Evolutionary conservation across 2,797 vertebrate species (phyloP), one percentile per base, ranked within the genome.

Genomic region (Rhyacichthys aspro): DNA sequence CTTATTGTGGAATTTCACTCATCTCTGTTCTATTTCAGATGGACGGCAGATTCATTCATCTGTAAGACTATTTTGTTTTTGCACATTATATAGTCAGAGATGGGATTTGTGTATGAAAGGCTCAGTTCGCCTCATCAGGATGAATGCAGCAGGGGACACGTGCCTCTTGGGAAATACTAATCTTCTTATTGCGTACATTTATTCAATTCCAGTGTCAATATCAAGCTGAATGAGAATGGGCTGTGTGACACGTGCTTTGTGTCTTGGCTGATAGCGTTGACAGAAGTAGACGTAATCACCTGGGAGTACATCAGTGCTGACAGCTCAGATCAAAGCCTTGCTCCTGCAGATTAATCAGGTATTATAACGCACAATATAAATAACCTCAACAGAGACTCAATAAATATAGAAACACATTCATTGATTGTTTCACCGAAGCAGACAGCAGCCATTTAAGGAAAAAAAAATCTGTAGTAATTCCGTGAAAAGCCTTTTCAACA

Each of bases 151-250:
- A 50, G 52, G 70, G 71, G 71, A 63, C 18, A 32, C 49, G 43
- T 32, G 59, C 69, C 86, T 86, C 85, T 76, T 72, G 74, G 83
- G 88, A 89, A 84, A 86, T 80, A 74, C 84, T 88, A 89, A 91
- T 91, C 87, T 83, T 74, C 78, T 90, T 86, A 87, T 74, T 84
- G 76, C 63, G 49, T 74, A 84, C 82, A 88, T 82, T 86, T 87
- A 89, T 88, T 92, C 74, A 87, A 87, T 90, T 88, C 79, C 59
- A 81, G 79, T 78, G 86, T 88, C 87, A 87, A 87, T 88, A 89
- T 86, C 83, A 76, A 70, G 66, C 58, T 71, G 68, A 79, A 88
- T 88, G 81, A 83, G 79, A 86, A 85, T 15, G 48, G 70, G 76
- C 62, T 67, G 59, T 72, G 76, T 84, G 85, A 89, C 83, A 83